Evolutionary conservation across 2,888 invertebrate genomes (phyloP), one percentile per base, ranked within the genome.

Genomic region (Portevinia maculata): DNA sequence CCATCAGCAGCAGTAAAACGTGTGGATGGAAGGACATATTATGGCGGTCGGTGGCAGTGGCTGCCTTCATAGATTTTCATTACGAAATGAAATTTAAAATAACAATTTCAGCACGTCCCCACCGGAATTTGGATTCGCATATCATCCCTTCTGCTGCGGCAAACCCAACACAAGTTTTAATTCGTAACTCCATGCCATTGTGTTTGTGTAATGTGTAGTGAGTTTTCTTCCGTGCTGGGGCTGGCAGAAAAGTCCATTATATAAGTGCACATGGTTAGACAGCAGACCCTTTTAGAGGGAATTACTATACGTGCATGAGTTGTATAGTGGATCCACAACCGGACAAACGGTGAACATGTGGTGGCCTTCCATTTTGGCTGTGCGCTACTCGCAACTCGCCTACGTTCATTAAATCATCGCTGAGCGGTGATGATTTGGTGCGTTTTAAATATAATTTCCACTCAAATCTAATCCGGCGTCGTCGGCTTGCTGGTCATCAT

Each of bases 31-130:
- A 37, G 46, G 24, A 46, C 34, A 13, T 34, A n/a, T n/a, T n/a
- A 39, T 3, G 8, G 32, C 71, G 24, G n/a, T n/a, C 44, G 34
- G 11, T 24, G 19, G 1, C 13, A 32, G 4, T 9, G 9, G 32
- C 8, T 9, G 65, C 76, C 55, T 83, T 76, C 71, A 71, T 84
- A 84, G 69, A 79, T 84, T 84, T 84, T 84, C 84, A 84, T 84
- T 84, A 73, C 69, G 79, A 69, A 79, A 84, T 84, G 84, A 84
- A 84, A 84, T 84, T 79, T 79, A 84, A 83, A 83, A 83, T 73
- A 78, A 73, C 75, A 76, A 71, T 76, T 71, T 83, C 60, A 65
- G 60, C 28, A 39, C 48, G 24, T 30, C 50, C 48, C 70, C 78
- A 64, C 57, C 34, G 37, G 59, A 67, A 60, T 65, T 65, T 60